phyloP scores from a whole-genome alignment of 92 coral and sea anemone genomes.

The Actinernus sp. region DNA sequence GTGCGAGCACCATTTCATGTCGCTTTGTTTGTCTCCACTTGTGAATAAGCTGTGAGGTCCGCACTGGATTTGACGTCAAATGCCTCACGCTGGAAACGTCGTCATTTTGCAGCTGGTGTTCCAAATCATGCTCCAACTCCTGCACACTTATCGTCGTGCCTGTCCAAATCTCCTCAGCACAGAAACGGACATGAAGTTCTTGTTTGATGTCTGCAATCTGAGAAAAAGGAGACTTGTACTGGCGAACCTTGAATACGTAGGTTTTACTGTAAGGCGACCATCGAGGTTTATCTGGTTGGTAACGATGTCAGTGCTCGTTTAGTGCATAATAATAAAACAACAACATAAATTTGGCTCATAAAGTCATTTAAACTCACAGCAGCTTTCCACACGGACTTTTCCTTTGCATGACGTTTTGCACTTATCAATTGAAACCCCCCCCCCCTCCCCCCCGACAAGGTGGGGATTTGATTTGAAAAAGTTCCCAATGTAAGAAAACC shows the following conservation, averaged over 20 bases:
- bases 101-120: conserved; percentile 18
- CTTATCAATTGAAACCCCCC: no score
- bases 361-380: no score
- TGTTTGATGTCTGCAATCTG: conserved; percentile 70
- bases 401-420: no score
- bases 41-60: conserved; percentile 43
- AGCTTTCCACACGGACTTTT: no score
- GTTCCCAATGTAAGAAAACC: no score
- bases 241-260: background rate
- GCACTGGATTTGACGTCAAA: conserved; percentile 73
- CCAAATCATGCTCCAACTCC: conserved; percentile 45
- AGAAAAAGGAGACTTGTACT: background rate
- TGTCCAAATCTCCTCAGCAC: conserved; percentile 85
- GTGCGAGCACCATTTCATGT: conserved; percentile 29
- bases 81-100: conserved; percentile 23
- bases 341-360: no score
- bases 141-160: conserved; percentile 47
- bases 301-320: no score
- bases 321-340: no score
- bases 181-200: conserved; percentile 76
- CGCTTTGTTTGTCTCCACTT: conserved; percentile 34
- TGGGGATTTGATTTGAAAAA: no score
- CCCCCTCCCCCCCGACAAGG: no score
- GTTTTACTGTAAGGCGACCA: no score
- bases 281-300: no score